Base-by-base conservation (phyloP, 2,113 vertebrate genomes). In the Protomyctophum bolini region DNA sequence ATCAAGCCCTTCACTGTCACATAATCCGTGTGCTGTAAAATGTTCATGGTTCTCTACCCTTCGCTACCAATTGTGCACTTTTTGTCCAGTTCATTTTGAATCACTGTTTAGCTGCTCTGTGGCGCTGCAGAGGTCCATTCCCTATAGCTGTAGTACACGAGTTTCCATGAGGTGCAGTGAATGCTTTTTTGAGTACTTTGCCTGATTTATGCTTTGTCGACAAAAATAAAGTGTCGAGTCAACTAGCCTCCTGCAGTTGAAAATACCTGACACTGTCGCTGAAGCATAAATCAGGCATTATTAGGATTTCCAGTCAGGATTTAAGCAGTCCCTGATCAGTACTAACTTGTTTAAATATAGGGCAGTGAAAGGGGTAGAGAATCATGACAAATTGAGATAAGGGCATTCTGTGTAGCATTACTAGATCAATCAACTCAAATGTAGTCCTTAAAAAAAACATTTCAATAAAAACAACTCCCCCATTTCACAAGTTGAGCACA, bases 31-130 rank as follows among this genome's bases (percentile, higher is more conserved):
- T 21, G 11, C 7, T n/a, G 0, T 48, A 7, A 28, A 8, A 4
- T 8, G 2, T 51, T 33, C 5, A 41, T 41, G 68, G 71, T 83
- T 75, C 79, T 83, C 71, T 70, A 58, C 41, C 45, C 79, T 62
- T 62, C 57, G 10, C 49, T 49, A 7, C 54, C 11, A 9, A 58
- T 1, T 11, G 51, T 54, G 51, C 51, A 10, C 51, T 50, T 41
- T 41, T 41, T 50, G 49, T 50, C 8, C 49, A 10, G 49, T 50
- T 50, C 49, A 50, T 10, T 50, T 10, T 8, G 7, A 8, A 8
- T 50, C 49, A 6, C 49, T 50, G 49, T 50, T 50, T 8, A 10
- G 10, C 8, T 41, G 33, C 33, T 41, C 33, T 41, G 49, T 10
- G 49, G 10, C 8, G 49, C 49, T 50, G 10, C 21, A 10, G 49